Evolutionary conservation across 2,888 invertebrate species (phyloP), one percentile per base, ranked within the genome.

Genomic region (Helleia helle): DNA sequence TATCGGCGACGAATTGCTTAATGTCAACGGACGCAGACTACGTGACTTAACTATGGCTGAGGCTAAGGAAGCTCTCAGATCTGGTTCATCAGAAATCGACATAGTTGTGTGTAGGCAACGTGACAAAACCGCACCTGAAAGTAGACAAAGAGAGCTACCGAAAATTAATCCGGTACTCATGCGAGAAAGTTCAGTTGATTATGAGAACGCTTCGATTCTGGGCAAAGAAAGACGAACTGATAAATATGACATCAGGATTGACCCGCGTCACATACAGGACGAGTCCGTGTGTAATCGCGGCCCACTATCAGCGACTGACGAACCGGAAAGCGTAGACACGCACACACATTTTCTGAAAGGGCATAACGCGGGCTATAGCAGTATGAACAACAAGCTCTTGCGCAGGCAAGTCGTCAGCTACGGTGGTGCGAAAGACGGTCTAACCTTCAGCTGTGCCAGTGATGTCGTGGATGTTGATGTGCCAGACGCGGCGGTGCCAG

Each of bases 171-270:
- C 62, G 4, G 45, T 64, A 5, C 48, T 80, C 41, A 86, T 90
- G 84, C 87, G 87, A 47, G 91, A 91, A 69, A 91, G 90, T 62
- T 89, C 89, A 17, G 91, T 91, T 1, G 91, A 91, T 71, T 90
- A 91, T 52, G 91, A 91, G 56, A 89, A 90, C 59, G 87, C 83
- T 28, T 79, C 86, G 40, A 84, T 87, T 44, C 72, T 86, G 50
- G 86, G 86, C 43, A 81, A 83, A 55, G 81, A 79, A 67, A 79
- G 71, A 65, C 77, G 84, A 37, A 59, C 63, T 49, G 73, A 76
- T 66, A 80, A 65, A 71, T 65, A 64, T 75, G 83, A n/a, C n/a
- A n/a, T n/a, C n/a, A n/a, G n/a, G n/a, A n/a, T n/a, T n/a, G n/a
- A 85, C 52, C 93, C 95, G 90, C 50, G 87, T 63, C 48, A 81